Evolutionary conservation across 2,113 vertebrate species (phyloP), one percentile per base, ranked within the genome.

Genomic region (Tupaia chinensis): DNA sequence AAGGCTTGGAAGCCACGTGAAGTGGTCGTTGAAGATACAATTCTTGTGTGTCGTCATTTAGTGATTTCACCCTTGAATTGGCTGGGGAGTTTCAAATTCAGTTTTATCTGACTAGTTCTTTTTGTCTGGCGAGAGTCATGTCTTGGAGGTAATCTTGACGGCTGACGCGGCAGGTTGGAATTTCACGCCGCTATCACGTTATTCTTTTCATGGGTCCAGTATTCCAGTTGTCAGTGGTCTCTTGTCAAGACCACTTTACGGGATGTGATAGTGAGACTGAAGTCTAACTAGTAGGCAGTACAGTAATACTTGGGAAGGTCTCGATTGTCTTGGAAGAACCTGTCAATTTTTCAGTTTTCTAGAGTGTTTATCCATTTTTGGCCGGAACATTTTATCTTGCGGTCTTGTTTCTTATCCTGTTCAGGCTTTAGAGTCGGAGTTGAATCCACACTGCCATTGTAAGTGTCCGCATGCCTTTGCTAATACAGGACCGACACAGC

Each of bases 401-500:
- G 61, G 7, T 69, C 77, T 44, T 44, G 44, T 44, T 4, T 44
- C 44, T 44, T 44, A 44, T 44, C 61, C 76, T 87, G 0, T 72
- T 65, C 54, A 27, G 70, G 76, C 68, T 92, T 88, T 69, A 61
- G 89, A 69, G 83, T 72, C 58, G 17, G 25, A 32, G 56, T 27
- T 66, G 68, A 61, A 60, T 80, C 91, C 85, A 1, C 22, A 32
- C n/a, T 29, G 56, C 32, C 60, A 5, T 72, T n/a, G 27, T 34
- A 85, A 23, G 27, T 32, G 78, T 44, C 25, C 13, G 68, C 27
- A 0, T 73, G 86, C 94, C 73, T 85, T 29, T 66, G 53, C 25
- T 73, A 77, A 32, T 56, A 17, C 63, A 5, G 78, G 80, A 77
- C 80, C 32, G 80, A 86, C 76, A 77, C 94, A 95, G 95, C 96